Base-by-base conservation (phyloP, 2,888 invertebrate species). In the Megamerina dolium region DNA sequence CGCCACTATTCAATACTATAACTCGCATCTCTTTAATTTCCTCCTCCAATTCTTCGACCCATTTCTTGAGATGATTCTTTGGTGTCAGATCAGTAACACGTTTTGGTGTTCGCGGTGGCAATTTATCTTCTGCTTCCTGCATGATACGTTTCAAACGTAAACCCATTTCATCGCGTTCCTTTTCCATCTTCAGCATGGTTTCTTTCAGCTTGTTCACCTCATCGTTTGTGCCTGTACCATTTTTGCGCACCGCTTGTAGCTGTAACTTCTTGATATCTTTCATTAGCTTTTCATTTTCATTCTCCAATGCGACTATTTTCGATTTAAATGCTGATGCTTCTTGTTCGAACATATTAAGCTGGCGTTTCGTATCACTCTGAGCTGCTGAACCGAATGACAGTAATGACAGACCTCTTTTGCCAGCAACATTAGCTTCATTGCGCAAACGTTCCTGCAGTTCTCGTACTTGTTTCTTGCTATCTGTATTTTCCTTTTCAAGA, bases 21-120 rank as follows among this genome's bases (percentile, higher is more conserved):
- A 63, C 64, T 38, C 72, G 59, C 63, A 71, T 61, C 44, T 70
- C 67, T 20, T 84, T 82, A 52, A 91, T 84, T 76, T 94, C 92
- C 61, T 80, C 85, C 71, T 92, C 92, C 54, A 92, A 74, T 52
- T 93, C 91, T 45, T 86, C 84, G 3, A 92, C 82, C 82, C 89
- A 87, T 59, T 81, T 87, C 56, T 65, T 87, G 58, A 90, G 72
- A 37, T 64, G 66, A 43, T 64, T 64, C 52, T 70, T 70, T 0
- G 70, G 69, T 16, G 70, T 70, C 13, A 70, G 70, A 59, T 87
- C 87, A 6, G 83, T 83, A 8, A 82, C 76, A 59, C 82, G 83
- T 61, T 86, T 86, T 4, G 84, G 79, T n/a, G 77, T 77, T 54
- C 86, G 76, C 18, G 80, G 77, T 53, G 82, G 84, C 55, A 83